These are phyloP conservation scores for Acanthopagrus latus DNA, from an alignment of 2,797 vertebrate genomes.

Conservation along the genomic window DNA sequence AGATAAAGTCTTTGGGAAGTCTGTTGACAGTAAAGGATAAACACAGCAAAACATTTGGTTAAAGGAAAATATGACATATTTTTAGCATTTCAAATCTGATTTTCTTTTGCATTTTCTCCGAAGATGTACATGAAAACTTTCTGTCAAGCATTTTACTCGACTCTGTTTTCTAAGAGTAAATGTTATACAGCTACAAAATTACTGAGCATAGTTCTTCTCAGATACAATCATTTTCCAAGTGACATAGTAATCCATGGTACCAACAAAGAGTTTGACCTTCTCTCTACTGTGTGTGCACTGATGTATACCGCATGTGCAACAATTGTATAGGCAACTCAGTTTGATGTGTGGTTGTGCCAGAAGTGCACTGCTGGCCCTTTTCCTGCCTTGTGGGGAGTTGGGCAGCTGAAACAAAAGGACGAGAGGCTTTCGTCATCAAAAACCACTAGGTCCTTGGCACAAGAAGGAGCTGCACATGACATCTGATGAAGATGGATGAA, in stretches of 20 bases:
- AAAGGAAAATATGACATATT: background rate
- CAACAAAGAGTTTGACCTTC: background rate
- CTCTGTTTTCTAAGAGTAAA: background rate
- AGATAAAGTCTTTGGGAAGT: slow-evolving; percentile 15
- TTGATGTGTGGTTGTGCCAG: slow-evolving; percentile 46
- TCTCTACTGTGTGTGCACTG: slow-evolving; percentile 4
- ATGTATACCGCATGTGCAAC: slow-evolving; percentile 16
- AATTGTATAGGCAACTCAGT: slow-evolving; percentile 26
- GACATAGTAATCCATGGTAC: slow-evolving; percentile 2
- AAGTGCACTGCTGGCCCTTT: slow-evolving; percentile 50
- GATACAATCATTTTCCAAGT: slow-evolving; percentile 9
- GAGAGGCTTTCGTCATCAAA: slow-evolving; percentile 69
- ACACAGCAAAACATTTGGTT: background rate
- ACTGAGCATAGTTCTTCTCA: background rate
- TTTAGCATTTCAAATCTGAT: background rate
- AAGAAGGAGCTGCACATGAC: slow-evolving; percentile 62
- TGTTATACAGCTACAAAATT: background rate
- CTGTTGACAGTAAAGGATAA: background rate
- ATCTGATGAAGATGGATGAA: slow-evolving; percentile 84
- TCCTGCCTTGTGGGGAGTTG: slow-evolving; percentile 55
- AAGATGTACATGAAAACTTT: background rate
- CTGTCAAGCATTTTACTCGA: background rate
- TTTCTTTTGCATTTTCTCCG: background rate
- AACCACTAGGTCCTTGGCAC: slow-evolving; percentile 63
- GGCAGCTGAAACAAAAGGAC: slow-evolving; percentile 66